Conservation (phyloP, 2,797 vertebrate genomes). For the Hypotaenidia philippensis region DNA sequence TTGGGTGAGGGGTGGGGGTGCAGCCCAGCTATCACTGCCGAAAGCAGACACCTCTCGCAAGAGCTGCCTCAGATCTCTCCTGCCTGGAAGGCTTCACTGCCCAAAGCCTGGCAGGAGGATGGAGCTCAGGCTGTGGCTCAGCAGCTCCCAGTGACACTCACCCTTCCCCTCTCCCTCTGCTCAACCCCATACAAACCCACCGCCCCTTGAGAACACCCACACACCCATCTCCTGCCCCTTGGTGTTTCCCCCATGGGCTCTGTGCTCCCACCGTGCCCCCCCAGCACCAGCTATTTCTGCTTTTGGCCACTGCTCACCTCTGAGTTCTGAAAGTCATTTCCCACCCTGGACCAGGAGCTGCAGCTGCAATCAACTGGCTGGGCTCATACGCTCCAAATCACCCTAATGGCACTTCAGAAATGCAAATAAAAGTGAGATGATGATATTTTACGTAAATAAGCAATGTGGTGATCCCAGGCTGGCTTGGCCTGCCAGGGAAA, state of each 20-base stretch:
- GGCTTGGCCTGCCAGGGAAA: slow-evolving; percentile 69
- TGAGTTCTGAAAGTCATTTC: not conserved
- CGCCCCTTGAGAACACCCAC: not conserved
- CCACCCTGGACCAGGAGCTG: not conserved
- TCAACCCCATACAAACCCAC: not conserved
- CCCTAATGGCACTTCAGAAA: slow-evolving; percentile 63
- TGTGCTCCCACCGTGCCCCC: not conserved
- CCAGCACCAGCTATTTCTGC: not conserved
- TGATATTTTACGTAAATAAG: slow-evolving; percentile 78
- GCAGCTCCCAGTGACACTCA: not conserved
- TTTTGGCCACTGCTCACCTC: not conserved
- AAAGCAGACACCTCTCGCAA: not conserved
- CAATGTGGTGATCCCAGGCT: slow-evolving; percentile 67
- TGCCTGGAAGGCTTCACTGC: not conserved
- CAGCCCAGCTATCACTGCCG: not conserved
- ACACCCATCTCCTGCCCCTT: not conserved
- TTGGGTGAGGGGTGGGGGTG: not conserved
- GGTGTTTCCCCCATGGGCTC: not conserved
- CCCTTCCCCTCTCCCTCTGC: not conserved
- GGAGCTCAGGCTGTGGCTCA: not conserved
- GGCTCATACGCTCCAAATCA: slow-evolving; percentile 53
- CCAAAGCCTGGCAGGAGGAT: not conserved
- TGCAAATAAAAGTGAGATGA: slow-evolving; percentile 76
- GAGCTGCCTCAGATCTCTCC: not conserved
- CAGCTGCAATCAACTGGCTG: slow-evolving; percentile 19